Evolutionary conservation across 1,140 invertebrate species (phyloP), one percentile per base, ranked within the genome.

Genomic region (Apis florea): DNA sequence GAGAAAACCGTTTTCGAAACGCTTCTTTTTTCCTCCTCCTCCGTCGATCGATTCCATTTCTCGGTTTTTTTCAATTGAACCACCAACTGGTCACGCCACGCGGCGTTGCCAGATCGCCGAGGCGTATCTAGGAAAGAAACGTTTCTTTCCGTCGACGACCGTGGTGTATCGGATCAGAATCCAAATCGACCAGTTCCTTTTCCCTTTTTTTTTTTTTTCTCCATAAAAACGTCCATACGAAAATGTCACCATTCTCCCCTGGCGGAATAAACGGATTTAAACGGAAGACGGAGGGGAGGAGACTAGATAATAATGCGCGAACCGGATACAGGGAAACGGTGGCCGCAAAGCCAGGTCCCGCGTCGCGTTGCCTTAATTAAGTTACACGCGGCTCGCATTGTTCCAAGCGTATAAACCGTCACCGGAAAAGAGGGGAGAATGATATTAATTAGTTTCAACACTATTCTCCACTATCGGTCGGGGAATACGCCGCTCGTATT

Each of bases 301-400:
- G 90, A 89, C 92, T 92, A 92, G 92, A 92, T 93, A 92, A 93
- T 93, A 93, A 93, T 92, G 90, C 89, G 89, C 84, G 82, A 61
- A 89, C 86, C 86, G 85, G 85, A 91, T 92, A 91, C 90, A 90
- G 92, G 86, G 83, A 87, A 90, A 90, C 89, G 85, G 85, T 86
- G 84, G 82, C 93, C 93, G 83, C 93, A 93, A 91, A 93, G 86
- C 90, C 90, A 92, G 93, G 92, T 92, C 83, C 84, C 90, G 92
- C 91, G 91, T 93, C 92, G 93, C 92, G 93, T 94, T 94, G 92
- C 89, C 91, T 94, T 94, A 94, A 94, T 94, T 94, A 94, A 94
- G 92, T 94, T 94, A 94, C 92, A 92, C 90, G 89, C 89, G 83
- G 89, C 88, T 90, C 89, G 90, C 91, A 91, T 92, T 93, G 91